phyloP scores from a whole-genome alignment of 2,113 vertebrate species.

The Platycercus adscitus region DNA sequence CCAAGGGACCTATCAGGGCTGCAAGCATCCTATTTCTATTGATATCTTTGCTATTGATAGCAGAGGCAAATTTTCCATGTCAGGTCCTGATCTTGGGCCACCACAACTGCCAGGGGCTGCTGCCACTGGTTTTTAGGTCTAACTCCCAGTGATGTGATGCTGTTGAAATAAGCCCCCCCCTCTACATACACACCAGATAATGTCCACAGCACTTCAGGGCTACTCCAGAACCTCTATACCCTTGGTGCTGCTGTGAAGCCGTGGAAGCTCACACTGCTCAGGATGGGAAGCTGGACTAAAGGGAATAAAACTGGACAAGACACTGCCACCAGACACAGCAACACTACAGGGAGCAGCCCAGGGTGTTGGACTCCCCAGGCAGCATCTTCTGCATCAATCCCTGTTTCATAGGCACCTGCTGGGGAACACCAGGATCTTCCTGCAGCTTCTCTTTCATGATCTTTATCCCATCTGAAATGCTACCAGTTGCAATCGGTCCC shows the following conservation, averaged over 20 bases:
- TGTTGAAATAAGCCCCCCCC: not conserved
- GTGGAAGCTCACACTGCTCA: rapidly evolving
- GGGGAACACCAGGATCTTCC: not conserved
- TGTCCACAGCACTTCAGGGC: not conserved
- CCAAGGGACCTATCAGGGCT: not conserved
- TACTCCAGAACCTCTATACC: not conserved
- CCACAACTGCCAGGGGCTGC: not conserved
- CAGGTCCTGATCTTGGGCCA: not conserved
- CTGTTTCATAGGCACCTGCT: not conserved
- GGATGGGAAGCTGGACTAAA: not conserved
- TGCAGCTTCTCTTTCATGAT: not conserved
- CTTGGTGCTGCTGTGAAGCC: not conserved
- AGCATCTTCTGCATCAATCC: not conserved
- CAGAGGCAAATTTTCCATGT: not conserved
- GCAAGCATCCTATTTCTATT: not conserved
- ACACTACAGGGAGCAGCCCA: not conserved
- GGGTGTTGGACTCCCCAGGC: not conserved
- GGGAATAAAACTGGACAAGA: not conserved
- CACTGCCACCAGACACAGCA: not conserved
- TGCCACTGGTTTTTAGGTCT: not conserved
- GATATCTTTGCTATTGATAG: not conserved
- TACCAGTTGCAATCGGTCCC: not conserved
- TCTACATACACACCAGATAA: not conserved
- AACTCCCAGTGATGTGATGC: not conserved
- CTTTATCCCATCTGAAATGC: not conserved